Conservation (phyloP, 2,113 vertebrate genomes). For the Dinomys branickii region DNA sequence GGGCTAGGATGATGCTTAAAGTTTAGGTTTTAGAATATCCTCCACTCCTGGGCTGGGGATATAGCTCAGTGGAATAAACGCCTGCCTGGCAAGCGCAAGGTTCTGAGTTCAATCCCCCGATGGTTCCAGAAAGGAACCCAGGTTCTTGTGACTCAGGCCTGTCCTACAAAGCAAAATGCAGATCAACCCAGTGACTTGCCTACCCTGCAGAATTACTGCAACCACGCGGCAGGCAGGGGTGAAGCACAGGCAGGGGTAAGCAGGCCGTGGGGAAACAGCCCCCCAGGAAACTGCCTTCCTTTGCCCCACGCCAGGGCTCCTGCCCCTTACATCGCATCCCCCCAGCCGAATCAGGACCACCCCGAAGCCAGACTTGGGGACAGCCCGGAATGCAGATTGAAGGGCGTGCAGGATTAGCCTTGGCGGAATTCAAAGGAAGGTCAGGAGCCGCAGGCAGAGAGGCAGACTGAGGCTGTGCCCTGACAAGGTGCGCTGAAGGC, state of each 20-base stretch:
- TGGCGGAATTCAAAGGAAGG: conserved; percentile 29
- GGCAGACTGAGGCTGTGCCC: neutral
- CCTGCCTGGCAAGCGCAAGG: too few species aligned
- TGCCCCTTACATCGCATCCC: neutral
- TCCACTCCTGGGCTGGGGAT: too few species aligned
- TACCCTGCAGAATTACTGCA: neutral
- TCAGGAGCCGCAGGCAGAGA: neutral
- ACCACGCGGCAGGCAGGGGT: too few species aligned
- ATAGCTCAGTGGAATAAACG: too few species aligned
- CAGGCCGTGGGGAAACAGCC: neutral
- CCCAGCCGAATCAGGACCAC: neutral
- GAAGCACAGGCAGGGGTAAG: neutral
- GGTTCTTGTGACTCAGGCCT: neutral
- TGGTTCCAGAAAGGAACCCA: neutral
- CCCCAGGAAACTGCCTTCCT: neutral
- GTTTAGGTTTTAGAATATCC: conserved; percentile 3
- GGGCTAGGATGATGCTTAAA: neutral
- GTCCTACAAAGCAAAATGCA: neutral
- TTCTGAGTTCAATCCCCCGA: too few species aligned
- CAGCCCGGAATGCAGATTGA: neutral
- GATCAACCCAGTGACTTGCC: neutral
- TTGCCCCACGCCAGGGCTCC: neutral
- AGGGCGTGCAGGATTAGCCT: neutral
- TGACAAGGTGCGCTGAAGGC: neutral
- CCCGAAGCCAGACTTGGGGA: neutral